phyloP scores from a whole-genome alignment of 2,888 invertebrate species.

The Smittia aterrima region DNA sequence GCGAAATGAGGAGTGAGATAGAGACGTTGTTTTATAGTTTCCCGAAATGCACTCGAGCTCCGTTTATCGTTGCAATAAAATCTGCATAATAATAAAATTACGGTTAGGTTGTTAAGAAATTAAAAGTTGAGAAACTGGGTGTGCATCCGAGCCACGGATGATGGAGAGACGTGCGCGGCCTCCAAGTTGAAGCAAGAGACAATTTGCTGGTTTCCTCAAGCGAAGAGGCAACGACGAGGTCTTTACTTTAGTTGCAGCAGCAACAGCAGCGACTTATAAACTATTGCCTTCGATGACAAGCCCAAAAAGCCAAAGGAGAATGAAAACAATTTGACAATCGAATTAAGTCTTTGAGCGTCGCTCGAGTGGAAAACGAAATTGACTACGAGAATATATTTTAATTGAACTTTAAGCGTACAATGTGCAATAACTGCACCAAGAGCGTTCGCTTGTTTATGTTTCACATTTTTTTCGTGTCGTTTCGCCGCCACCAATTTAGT shows the following conservation, averaged over 20 bases:
- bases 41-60: constrained; percentile 28
- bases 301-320: not conserved
- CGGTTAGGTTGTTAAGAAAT: constrained; percentile 38
- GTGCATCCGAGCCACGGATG: not conserved
- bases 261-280: too few relatives aligned
- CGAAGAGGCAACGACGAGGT: not conserved
- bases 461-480: not conserved
- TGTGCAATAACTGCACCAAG: not conserved
- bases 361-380: not conserved
- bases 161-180: not conserved
- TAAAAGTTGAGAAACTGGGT: constrained; percentile 39
- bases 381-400: not conserved
- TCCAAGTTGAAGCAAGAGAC: not conserved
- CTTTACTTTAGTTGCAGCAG: not conserved
- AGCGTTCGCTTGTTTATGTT: too few relatives aligned
- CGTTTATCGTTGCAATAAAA: constrained; percentile 31
- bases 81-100: constrained; percentile 40
- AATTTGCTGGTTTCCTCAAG: constrained; percentile 4
- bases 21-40: not conserved
- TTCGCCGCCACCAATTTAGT: not conserved
- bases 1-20: not conserved
- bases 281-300: not conserved
- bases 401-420: constrained; percentile 3
- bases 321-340: not conserved
- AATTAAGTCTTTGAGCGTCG: not conserved